Evolutionary conservation across 2,113 vertebrate genomes (phyloP).

Genomic region (Halcyon malimbica): DNA sequence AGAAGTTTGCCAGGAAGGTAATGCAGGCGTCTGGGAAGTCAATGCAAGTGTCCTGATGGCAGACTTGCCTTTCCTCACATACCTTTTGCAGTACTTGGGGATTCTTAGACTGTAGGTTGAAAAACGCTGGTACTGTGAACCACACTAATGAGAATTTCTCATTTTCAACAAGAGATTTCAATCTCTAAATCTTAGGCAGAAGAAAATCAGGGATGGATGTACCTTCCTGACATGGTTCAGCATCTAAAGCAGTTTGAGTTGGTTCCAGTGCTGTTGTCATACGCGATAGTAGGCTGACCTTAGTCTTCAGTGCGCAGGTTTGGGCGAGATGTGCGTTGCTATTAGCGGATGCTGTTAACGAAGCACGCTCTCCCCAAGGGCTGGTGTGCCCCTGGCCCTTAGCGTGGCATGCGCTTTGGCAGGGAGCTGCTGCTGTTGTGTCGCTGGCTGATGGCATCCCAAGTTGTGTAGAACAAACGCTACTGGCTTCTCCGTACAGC

Average conservation of each 20-base stretch:
- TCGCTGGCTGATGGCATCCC: background rate
- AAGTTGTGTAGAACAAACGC: no score
- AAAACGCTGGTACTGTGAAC: background rate
- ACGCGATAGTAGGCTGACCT: background rate
- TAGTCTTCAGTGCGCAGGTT: background rate
- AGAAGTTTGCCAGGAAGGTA: background rate
- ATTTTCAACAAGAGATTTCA: background rate
- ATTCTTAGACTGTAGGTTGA: background rate
- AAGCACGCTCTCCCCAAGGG: background rate
- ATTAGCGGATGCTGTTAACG: background rate
- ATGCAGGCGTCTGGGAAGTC: background rate
- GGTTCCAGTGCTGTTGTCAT: background rate
- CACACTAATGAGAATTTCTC: background rate
- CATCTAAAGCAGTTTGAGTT: background rate
- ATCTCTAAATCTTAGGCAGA: background rate
- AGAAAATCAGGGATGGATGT: background rate
- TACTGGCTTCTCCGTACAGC: background rate
- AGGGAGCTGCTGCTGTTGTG: background rate
- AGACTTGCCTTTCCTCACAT: background rate
- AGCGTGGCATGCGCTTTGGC: fast-evolving
- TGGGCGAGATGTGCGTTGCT: background rate
- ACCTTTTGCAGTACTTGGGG: background rate
- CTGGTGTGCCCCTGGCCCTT: background rate
- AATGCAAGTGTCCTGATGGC: background rate
- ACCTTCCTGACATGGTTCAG: background rate